Percentiles rank a stretch among this genome's conserved stretches.
Conservation (phyloP, 2,888 invertebrate species). For the Fabriciana adippe region DNA sequence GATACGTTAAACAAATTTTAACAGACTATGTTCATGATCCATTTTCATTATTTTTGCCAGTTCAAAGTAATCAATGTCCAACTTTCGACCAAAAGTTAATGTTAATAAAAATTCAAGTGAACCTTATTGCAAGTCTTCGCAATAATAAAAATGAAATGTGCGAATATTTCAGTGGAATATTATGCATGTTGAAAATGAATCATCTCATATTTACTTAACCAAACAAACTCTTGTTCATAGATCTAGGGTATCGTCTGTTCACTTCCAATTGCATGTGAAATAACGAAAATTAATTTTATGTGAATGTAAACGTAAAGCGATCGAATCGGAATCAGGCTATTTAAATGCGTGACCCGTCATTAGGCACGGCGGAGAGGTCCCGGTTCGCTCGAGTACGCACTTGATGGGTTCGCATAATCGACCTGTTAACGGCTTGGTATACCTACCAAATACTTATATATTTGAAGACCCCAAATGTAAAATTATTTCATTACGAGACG, state of each 20-base stretch:
- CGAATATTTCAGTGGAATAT: constrained; percentile 19
- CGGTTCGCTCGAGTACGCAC: constrained; percentile 58
- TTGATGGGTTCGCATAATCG: constrained; percentile 74
- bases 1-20: constrained; percentile 15
- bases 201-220: constrained; percentile 26
- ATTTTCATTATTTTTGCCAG: constrained; percentile 22
- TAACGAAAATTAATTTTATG: constrained; percentile 55
- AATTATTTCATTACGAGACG: not conserved
- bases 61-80: constrained; percentile 9
- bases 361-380: constrained; percentile 57
- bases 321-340: constrained; percentile 68
- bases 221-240: constrained; percentile 21
- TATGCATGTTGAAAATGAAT: constrained; percentile 29
- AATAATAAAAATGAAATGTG: constrained; percentile 23
- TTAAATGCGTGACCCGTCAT: constrained; percentile 79
- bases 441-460: constrained; percentile 38
- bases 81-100: constrained; percentile 22
- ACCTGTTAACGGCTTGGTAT: constrained; percentile 68
- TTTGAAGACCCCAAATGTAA: constrained; percentile 26
- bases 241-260: not conserved
- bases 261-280: constrained; percentile 50
- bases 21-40: constrained; percentile 3
- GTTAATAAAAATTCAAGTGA: constrained; percentile 17
- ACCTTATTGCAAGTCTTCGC: constrained; percentile 8
- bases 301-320: constrained; percentile 61